Conservation (phyloP, 2,113 vertebrate genomes). For the Daubentonia madagascariensis region DNA sequence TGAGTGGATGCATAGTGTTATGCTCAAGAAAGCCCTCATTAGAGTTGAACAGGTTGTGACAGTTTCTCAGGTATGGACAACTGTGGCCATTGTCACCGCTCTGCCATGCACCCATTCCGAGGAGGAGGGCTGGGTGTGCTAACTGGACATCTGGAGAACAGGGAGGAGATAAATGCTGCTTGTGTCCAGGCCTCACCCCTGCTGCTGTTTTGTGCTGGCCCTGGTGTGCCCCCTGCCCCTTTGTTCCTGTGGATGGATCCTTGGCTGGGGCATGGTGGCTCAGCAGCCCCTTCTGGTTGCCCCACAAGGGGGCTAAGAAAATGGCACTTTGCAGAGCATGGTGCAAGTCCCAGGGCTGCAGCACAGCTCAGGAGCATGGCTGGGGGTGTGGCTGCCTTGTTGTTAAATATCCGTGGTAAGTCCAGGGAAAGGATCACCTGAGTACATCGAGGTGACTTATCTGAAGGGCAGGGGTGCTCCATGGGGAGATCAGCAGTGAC, state of each 20-base stretch:
- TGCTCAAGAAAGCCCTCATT: neutral
- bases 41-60: neutral
- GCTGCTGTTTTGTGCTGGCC: neutral
- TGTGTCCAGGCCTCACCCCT: neutral
- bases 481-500: accelerated
- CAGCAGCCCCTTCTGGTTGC: neutral
- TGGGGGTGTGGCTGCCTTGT: accelerated
- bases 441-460: neutral
- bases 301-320: neutral
- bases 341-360: neutral
- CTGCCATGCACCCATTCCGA: accelerated
- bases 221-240: neutral
- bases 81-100: neutral
- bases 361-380: neutral
- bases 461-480: neutral
- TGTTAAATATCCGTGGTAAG: accelerated
- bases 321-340: accelerated
- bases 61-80: neutral
- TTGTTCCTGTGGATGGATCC: neutral
- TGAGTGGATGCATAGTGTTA: accelerated
- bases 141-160: accelerated
- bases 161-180: neutral
- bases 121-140: neutral
- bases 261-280: neutral
- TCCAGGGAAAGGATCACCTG: neutral